Base-by-base conservation (phyloP, 2,797 vertebrate genomes). In the Ispidina picta region DNA sequence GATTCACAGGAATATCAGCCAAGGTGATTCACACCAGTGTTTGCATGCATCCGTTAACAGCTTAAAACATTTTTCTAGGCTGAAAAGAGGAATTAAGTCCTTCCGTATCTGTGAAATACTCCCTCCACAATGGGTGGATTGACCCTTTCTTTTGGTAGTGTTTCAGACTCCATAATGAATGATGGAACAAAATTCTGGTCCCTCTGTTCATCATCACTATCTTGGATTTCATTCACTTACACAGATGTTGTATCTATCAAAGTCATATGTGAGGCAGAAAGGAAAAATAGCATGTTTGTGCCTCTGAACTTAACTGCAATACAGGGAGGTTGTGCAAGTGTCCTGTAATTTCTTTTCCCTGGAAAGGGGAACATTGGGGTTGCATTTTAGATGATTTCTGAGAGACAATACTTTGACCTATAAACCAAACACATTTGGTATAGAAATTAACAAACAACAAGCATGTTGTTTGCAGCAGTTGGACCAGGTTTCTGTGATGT, bases 231-330 rank as follows among this genome's bases (percentile, higher is more conserved):
- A 17, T 66, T 82, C 21, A 48, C 11, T 70, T 69, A 29, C 6
- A 6, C 1, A 0, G 7, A 22, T 9, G 16, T 15, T 59, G 15
- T 23, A 9, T 29, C 12, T 52, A 6, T 60, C 9, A 3, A 59
- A 86, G 20, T 18, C 58, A 15, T 6, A 63, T 58, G 12, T 43
- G 66, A 70, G 20, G 5, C 72, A 29, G 60, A 63, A 54, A 29
- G 51, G 19, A 39, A 48, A 14, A 84, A 8, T 9, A n/a, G 3
- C 10, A 9, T 54, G 16, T 35, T 60, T 72, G 15, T 83, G 29
- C 5, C 9, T 19, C 25, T 58, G 55, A 79, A 44, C 8, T 60
- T 60, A 41, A 29, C 28, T 73, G 20, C 15, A 66, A 3, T 31
- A 22, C 8, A n/a, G 5, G 8, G n/a, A 58, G 8, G 6, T 79